A percentile compares a stretch with the other conserved stretches of the same genome.
Evolutionary conservation across 2,113 vertebrate genomes (phyloP).

Genomic region (Centropus unirufus): DNA sequence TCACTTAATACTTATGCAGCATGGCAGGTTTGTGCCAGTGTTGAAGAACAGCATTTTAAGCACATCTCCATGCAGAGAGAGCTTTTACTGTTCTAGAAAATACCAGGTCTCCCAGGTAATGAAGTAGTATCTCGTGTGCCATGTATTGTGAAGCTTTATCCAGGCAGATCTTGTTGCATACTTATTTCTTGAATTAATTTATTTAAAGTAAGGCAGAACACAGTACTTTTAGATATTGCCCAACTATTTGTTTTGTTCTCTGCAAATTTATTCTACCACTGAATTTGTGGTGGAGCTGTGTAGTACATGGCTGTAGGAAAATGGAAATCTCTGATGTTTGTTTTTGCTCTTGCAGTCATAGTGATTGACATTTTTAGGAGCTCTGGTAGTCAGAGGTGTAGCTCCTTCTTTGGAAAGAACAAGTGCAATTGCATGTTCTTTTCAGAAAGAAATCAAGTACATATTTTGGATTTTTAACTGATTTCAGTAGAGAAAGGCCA

Average conservation of each 20-base stretch:
- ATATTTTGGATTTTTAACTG: background rate
- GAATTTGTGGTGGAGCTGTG: background rate
- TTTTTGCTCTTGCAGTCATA: background rate
- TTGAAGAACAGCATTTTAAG: background rate
- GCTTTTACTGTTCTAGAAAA: background rate
- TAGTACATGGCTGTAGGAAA: background rate
- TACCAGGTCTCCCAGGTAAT: background rate
- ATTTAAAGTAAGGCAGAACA: background rate
- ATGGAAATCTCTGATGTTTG: background rate
- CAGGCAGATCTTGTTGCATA: background rate
- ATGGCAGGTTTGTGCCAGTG: background rate
- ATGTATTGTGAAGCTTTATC: background rate
- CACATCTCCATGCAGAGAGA: background rate
- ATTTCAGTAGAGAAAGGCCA: background rate
- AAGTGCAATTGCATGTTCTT: background rate
- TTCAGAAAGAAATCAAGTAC: background rate
- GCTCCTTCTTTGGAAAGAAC: background rate
- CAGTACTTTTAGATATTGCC: background rate
- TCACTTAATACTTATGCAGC: background rate
- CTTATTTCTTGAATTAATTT: background rate
- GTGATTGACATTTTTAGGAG: background rate
- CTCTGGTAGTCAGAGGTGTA: background rate
- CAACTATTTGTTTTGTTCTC: background rate
- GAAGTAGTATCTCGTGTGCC: background rate
- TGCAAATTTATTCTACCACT: background rate